Conservation (phyloP, 2,888 invertebrate genomes). For the Chromoteleia sp. region DNA sequence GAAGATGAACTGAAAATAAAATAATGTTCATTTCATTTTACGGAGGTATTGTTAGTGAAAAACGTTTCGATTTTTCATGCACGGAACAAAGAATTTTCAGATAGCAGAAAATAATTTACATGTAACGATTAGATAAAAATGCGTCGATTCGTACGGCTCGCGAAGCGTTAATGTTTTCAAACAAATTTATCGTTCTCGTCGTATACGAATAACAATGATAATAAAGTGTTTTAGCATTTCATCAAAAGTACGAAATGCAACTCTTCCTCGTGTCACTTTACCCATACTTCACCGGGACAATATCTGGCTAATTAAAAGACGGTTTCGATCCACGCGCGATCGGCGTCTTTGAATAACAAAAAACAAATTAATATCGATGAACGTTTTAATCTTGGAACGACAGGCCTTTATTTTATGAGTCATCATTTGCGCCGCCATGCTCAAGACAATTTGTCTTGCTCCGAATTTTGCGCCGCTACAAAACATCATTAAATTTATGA, state of each 20-base stretch:
- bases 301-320: conserved; percentile 12
- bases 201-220: background rate
- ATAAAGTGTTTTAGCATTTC: no score
- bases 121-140: conserved; percentile 30
- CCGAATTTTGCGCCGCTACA: conserved; percentile 23
- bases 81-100: conserved; percentile 3
- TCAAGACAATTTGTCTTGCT: conserved; percentile 36
- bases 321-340: background rate
- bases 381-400: background rate
- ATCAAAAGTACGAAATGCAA: no score
- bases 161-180: background rate
- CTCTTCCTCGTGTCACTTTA: no score
- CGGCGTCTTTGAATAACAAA: conserved; percentile 1
- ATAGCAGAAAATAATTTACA: conserved; percentile 23
- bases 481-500: conserved; percentile 60
- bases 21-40: background rate
- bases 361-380: conserved; percentile 19
- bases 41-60: background rate
- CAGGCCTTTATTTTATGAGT: background rate
- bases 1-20: no score
- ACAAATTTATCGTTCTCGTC: background rate
- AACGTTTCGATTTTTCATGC: background rate
- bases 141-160: background rate
- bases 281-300: background rate
- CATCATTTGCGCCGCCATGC: conserved; percentile 9